Percentiles rank a stretch among this genome's conserved stretches.
Evolutionary conservation across 2,797 vertebrate species (phyloP).

Genomic region (Falco columbarius): DNA sequence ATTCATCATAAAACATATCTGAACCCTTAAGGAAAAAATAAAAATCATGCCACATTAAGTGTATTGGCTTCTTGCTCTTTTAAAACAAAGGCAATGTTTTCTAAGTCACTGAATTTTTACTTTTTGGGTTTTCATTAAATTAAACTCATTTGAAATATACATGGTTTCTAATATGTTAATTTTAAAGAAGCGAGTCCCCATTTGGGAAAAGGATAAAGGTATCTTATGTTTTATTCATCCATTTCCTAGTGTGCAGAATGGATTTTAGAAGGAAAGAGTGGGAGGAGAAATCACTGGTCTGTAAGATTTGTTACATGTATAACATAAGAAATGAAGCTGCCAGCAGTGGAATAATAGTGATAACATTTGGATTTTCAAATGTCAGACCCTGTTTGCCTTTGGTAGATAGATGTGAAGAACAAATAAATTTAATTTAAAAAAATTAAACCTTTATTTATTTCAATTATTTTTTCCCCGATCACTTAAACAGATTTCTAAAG

Average conservation of each 20-base stretch:
- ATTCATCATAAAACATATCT: neutral
- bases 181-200: neutral
- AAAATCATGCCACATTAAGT: neutral
- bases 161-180: neutral
- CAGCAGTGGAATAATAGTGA: neutral
- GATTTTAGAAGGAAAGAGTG: neutral
- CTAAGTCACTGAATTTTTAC: neutral
- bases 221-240: neutral
- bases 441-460: neutral
- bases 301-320: neutral
- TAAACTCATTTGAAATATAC: neutral
- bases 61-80: neutral
- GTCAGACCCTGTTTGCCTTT: neutral
- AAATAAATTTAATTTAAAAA: neutral
- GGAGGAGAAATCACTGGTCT: neutral
- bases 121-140: neutral
- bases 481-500: neutral
- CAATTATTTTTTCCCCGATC: neutral
- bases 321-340: neutral
- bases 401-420: neutral
- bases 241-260: neutral
- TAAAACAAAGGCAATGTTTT: neutral
- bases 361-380: neutral
- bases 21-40: neutral
- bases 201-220: neutral